Base-by-base conservation (phyloP, 2,888 invertebrate genomes). In the Hirtodrosophila alboralis region DNA sequence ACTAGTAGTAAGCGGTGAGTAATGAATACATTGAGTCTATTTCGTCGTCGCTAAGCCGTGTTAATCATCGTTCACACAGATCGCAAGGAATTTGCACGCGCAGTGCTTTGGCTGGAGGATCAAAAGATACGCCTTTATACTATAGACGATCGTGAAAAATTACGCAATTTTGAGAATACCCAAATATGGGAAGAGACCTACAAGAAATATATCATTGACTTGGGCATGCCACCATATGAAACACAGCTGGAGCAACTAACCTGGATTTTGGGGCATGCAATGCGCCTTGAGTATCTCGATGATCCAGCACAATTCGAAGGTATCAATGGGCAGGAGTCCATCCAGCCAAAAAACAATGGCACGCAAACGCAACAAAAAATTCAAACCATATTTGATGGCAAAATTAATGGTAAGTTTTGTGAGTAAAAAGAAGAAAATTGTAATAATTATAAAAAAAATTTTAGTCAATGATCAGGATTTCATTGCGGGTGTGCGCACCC, bases 81-180 rank as follows among this genome's bases (percentile, higher is more conserved):
- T 91, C 93, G 94, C 73, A 93, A 93, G 64, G 94, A 95, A 83
- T 95, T 96, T 87, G 93, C 96, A 43, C 95, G 94, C 85, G 92
- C 97, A 16, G 92, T 98, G 14, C 91, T 95, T 1, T 98, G 98
- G 98, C 89, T 98, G 49, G 98, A 98, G 91, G 96, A 97, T 87
- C 97, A 97, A 89, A 97, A 96, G 91, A 97, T 98, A 71, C 93
- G 97, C 8, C 94, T 95, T 73, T 97, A 96, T 76, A 94, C 94
- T 87, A 95, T 96, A 53, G 96, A 97, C 87, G 95, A 96, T 66
- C 92, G 97, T 8, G 93, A 93, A 68, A 92, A 91, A 0, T 90
- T 98, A n/a, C 92, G 96, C 34, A 93, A 95, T 71, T 92, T 95
- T 1, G 92, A 92, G 3, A 91, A 92, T 27, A 92, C 93, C 8